phyloP scores from a whole-genome alignment of 2,888 invertebrate genomes.

The Anthrax anthrax region DNA sequence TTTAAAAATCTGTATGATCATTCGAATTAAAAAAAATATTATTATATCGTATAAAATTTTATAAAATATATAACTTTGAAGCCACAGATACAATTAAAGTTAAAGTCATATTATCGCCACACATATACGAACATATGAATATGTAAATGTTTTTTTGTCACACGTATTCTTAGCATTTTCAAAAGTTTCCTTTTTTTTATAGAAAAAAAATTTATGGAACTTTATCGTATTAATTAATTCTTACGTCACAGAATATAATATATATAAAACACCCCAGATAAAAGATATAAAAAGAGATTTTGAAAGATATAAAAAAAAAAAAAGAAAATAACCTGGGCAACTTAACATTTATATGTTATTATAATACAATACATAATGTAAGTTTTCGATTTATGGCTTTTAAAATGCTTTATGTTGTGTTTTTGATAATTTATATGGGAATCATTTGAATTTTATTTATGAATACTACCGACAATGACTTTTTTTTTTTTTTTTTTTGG shows the following conservation, averaged over 20 bases:
- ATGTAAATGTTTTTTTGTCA: background rate
- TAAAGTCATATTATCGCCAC: too few relatives aligned
- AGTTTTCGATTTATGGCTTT: constrained; percentile 28
- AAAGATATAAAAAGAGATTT: background rate
- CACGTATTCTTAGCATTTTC: background rate
- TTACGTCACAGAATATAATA: constrained; percentile 11
- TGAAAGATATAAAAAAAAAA: background rate
- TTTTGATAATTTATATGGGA: constrained; percentile 31
- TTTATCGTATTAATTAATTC: constrained; percentile 27
- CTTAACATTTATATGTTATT: constrained; percentile 13
- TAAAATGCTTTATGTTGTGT: constrained; percentile 32
- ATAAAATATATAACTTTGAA: too few relatives aligned
- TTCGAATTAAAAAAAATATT: too few relatives aligned
- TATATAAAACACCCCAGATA: background rate
- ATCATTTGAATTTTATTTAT: constrained; percentile 10
- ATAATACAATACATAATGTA: too few relatives aligned
- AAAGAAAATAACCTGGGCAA: background rate
- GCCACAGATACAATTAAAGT: too few relatives aligned
- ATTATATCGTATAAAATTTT: too few relatives aligned
- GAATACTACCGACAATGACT: background rate
- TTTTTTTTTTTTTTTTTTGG: background rate
- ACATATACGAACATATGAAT: background rate
- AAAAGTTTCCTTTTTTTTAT: constrained; percentile 1
- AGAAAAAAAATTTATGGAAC: constrained; percentile 23
- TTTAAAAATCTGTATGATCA: too few relatives aligned